Evolutionary conservation across 2,113 vertebrate genomes (phyloP).

Genomic region (Mola mola): DNA sequence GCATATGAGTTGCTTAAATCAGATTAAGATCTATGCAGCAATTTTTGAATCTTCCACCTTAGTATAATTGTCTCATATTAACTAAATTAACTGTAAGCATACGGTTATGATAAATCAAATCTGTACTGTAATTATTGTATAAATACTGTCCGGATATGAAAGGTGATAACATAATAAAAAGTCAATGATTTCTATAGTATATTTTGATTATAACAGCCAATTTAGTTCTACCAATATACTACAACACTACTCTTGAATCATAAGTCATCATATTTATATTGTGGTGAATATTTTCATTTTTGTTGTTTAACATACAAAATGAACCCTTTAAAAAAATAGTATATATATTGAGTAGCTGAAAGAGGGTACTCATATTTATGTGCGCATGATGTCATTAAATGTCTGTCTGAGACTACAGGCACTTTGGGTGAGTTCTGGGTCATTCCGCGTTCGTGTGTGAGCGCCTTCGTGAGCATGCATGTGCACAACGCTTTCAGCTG

Average conservation of each 20-base stretch:
- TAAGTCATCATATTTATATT: no score
- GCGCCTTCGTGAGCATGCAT: conserved; percentile 3
- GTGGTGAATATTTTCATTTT: no score
- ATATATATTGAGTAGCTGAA: no score
- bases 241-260: no score
- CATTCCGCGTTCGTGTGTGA: conserved; percentile 42
- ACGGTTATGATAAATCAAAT: conserved; percentile 42
- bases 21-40: conserved; percentile 54
- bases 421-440: conserved; percentile 39
- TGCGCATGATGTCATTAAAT: no score
- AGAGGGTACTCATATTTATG: no score
- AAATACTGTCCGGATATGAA: no score
- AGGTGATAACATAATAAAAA: no score
- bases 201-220: conserved; percentile 25
- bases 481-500: conserved; percentile 48
- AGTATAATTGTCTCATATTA: conserved; percentile 34
- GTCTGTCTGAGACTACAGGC: no score
- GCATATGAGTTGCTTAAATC: conserved; percentile 55
- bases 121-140: conserved; percentile 24
- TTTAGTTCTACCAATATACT: conserved; percentile 8
- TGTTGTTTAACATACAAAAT: neutral
- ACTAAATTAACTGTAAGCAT: conserved; percentile 27
- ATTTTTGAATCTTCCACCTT: conserved; percentile 48
- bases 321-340: neutral
- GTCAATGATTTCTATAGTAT: no score